phyloP scores from a whole-genome alignment of 2,113 vertebrate genomes.

The Felis chaus region DNA sequence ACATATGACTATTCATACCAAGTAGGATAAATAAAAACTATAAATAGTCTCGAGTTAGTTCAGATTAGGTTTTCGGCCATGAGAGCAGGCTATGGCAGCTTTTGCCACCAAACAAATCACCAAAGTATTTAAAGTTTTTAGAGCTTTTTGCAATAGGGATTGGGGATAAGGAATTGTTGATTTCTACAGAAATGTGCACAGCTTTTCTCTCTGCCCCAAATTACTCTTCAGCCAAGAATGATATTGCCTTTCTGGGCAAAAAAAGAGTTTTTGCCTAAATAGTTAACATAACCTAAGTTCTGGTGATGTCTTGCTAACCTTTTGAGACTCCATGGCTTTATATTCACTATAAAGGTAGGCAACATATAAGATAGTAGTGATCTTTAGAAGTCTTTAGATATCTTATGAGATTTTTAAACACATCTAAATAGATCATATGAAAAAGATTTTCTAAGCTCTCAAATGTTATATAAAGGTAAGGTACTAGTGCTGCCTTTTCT shows the following conservation, averaged over 20 bases:
- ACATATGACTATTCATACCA: neutral
- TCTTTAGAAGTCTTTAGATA: neutral
- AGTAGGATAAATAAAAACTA: conserved; percentile 30
- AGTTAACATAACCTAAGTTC: neutral
- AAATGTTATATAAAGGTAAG: neutral
- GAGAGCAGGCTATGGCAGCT: neutral
- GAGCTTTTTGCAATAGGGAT: neutral
- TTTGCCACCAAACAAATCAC: neutral
- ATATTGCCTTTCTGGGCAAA: neutral
- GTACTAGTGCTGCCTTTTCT: neutral
- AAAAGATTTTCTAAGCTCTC: neutral
- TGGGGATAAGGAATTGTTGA: neutral
- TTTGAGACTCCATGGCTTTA: neutral
- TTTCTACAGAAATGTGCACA: neutral
- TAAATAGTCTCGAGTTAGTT: neutral
- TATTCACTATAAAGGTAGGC: neutral
- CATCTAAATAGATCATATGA: neutral
- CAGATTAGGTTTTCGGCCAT: neutral
- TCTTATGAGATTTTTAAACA: conserved; percentile 16
- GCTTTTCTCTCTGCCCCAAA: neutral
- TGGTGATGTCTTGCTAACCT: neutral
- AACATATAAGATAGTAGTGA: neutral
- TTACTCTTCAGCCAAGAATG: neutral
- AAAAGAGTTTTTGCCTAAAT: neutral
- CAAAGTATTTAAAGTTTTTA: neutral